These are phyloP conservation scores for Pseudopleuronectes americanus DNA, from an alignment of 2,797 vertebrate genomes.

Conservation along the genomic window DNA sequence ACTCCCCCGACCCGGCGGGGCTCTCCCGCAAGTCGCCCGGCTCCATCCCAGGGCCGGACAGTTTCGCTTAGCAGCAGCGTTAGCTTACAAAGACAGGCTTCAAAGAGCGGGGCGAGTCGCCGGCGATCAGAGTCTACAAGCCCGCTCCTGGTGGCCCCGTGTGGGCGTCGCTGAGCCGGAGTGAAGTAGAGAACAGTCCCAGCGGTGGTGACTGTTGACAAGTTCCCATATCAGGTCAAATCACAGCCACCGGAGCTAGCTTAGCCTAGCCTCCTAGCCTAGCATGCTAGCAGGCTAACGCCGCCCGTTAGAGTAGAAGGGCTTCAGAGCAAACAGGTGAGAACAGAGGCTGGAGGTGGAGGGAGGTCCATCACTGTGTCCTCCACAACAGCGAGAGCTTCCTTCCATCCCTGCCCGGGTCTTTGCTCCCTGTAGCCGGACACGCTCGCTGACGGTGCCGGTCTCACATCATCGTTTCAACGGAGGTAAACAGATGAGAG, in stretches of 20 bases:
- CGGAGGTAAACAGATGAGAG: slow-evolving; percentile 51
- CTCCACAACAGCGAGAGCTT: slow-evolving; percentile 2
- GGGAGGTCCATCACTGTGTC: slow-evolving; percentile 8
- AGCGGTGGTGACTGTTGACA: background rate
- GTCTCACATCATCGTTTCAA: slow-evolving; percentile 58
- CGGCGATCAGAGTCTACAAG: background rate
- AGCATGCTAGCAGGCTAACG: slow-evolving; percentile 52
- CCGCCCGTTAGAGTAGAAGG: background rate
- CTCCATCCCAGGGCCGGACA: slow-evolving; percentile 79
- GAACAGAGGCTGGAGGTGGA: background rate
- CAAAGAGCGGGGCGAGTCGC: background rate
- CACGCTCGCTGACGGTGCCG: slow-evolving; percentile 61
- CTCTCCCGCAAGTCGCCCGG: slow-evolving; percentile 83
- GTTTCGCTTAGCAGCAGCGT: slow-evolving; percentile 21
- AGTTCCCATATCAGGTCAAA: slow-evolving; percentile 51
- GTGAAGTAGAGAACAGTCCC: background rate
- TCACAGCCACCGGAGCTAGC: slow-evolving; percentile 18
- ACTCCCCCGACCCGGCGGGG: slow-evolving; percentile 85
- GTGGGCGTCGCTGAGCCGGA: background rate
- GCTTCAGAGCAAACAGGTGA: slow-evolving; percentile 11
- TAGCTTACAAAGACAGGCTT: background rate
- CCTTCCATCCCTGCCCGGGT: slow-evolving; percentile 49
- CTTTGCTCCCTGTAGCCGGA: slow-evolving; percentile 40
- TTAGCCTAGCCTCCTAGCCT: slow-evolving; percentile 51
- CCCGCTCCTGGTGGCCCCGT: background rate